Base-by-base conservation (phyloP, 2,113 vertebrate genomes). In the Peromyscus maniculatus region DNA sequence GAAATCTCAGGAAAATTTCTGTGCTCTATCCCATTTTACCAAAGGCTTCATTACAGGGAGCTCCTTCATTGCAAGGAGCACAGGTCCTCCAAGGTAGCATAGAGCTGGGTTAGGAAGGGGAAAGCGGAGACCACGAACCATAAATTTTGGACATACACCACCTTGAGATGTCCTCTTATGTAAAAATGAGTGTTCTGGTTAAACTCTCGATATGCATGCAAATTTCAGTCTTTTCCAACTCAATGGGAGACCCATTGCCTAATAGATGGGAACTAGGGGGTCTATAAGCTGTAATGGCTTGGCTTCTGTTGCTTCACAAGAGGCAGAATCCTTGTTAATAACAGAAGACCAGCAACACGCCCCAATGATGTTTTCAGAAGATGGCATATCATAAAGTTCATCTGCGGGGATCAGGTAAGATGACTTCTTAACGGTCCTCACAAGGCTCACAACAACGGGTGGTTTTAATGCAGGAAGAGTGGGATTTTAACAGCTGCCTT, bases 401-500 rank as follows among this genome's bases (percentile, higher is more conserved):
- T 96, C 97, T 98, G 94, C 79, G 97, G 96, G 79, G 93, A 96
- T 96, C 96, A 97, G 79, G 80, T 86, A 97, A 97, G 97, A 98
- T 97, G 95, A 96, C 92, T 98, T 95, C 96, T 97, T 96, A 97
- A 62, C 57, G 64, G 95, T 96, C 86, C 96, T 98, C 91, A 49
- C 69, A 93, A 98, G 89, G 64, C 92, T 98, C 94, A 83, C 84
- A 94, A 96, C 75, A 43, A 95, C 0, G 90, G 0, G 59, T 97
- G 95, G 94, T 90, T 98, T 98, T 96, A 97, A 97, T 98, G 96
- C 66, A 95, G 80, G 77, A 97, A 96, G 95, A 98, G 72, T 80
- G 55, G 97, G 72, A 91, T 97, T 97, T 95, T 98, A 98, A 96
- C 97, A 98, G 87, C 95, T 98, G 98, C 90, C 91, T 97, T 94